Conservation (phyloP, 1,140 invertebrate genomes). For the Microplitis mediator region DNA sequence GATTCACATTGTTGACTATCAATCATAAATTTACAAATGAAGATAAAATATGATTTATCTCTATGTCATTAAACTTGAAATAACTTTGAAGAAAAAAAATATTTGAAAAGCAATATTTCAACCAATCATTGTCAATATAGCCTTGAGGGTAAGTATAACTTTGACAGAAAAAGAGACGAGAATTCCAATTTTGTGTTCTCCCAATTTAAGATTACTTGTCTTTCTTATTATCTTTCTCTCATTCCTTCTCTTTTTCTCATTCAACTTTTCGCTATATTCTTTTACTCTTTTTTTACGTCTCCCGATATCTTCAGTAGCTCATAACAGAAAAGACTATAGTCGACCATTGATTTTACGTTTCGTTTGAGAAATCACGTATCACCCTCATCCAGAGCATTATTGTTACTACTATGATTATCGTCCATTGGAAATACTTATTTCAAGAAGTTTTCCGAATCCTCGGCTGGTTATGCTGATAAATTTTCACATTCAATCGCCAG, state of each 20-base stretch:
- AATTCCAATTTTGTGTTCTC: slow-evolving; percentile 53
- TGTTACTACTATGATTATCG: slow-evolving; percentile 34
- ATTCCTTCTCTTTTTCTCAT: slow-evolving; percentile 1
- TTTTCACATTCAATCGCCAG: too few relatives aligned
- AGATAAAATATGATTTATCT: too few relatives aligned
- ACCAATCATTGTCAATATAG: slow-evolving; percentile 39
- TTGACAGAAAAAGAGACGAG: slow-evolving; percentile 41
- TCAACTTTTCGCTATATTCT: not conserved
- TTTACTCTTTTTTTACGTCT: slow-evolving; percentile 7
- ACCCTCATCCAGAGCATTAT: slow-evolving; percentile 16
- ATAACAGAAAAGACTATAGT: not conserved
- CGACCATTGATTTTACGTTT: slow-evolving; percentile 20
- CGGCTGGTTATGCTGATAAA: too few relatives aligned
- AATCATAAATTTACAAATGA: too few relatives aligned
- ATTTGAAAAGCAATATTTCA: not conserved
- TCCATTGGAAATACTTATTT: not conserved
- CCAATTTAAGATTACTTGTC: slow-evolving; percentile 53
- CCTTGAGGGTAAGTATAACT: slow-evolving; percentile 42
- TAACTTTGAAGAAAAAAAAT: too few relatives aligned
- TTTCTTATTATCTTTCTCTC: slow-evolving; percentile 35
- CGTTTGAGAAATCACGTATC: slow-evolving; percentile 17
- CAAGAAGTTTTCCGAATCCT: too few relatives aligned
- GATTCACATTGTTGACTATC: too few relatives aligned
- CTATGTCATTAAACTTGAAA: too few relatives aligned
- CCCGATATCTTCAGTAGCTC: not conserved